A percentile compares a stretch with the other conserved stretches of the same genome.
These are phyloP conservation scores for Neoitamus cyanurus DNA, from an alignment of 2,888 invertebrate genomes.

Conservation along the genomic window DNA sequence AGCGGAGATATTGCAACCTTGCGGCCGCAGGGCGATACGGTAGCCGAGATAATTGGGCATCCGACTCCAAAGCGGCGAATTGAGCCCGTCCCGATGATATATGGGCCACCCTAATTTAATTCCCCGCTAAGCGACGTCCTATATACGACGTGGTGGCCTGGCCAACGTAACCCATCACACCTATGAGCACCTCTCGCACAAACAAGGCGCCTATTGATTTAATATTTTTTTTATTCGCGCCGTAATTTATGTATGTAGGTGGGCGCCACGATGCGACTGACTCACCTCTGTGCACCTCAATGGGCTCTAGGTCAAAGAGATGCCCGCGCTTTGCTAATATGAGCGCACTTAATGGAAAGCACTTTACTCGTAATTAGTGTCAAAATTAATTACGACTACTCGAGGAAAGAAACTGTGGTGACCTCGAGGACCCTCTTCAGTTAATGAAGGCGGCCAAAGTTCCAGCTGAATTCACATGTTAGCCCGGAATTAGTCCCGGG, in stretches of 20 bases:
- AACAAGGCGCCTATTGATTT: not conserved
- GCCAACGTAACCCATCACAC: not conserved
- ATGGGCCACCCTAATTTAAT: constrained; percentile 11
- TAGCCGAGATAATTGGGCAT: constrained; percentile 14
- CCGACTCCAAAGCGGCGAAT: constrained; percentile 19
- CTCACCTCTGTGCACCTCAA: not conserved
- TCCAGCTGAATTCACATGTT: not conserved
- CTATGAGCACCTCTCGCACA: not conserved
- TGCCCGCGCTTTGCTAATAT: not conserved
- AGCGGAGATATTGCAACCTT: not conserved
- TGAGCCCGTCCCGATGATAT: not conserved
- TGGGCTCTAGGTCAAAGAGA: not conserved
- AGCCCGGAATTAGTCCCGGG: not conserved
- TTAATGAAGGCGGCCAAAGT: not conserved
- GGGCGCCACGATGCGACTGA: not conserved
- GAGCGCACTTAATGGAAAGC: constrained; percentile 1
- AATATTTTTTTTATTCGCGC: not conserved
- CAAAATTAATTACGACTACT: not conserved
- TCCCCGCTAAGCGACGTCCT: not conserved
- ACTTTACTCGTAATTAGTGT: not conserved
- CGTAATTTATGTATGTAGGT: not conserved
- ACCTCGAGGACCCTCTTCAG: not conserved
- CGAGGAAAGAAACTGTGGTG: not conserved
- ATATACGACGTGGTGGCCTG: not conserved
- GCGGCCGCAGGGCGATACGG: not conserved